A percentile compares a stretch with the other conserved stretches of the same genome.
These are phyloP conservation scores for Drosophila auraria DNA, from an alignment of 1,140 invertebrate genomes.

Conservation along the genomic window DNA sequence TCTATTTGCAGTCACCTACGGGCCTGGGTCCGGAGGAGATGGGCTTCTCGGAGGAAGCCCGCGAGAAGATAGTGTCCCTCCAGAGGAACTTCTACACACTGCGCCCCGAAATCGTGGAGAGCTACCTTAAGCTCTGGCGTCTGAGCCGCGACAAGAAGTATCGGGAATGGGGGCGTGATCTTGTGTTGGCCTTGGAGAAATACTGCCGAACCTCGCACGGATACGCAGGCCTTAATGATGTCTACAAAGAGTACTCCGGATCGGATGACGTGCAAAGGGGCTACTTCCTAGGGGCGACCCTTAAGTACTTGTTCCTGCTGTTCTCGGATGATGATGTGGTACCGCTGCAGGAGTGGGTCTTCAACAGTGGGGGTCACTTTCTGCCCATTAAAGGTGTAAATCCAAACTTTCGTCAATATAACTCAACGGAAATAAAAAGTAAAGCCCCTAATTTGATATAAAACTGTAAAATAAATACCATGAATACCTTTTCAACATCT, in stretches of 20 bases:
- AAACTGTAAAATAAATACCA: neutral
- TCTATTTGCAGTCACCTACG: conserved; percentile 93
- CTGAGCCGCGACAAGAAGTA: conserved; percentile 97
- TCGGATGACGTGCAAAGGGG: conserved; percentile 99
- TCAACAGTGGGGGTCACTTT: conserved; percentile 99
- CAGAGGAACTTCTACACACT: conserved; percentile 98
- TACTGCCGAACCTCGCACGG: conserved; percentile 95
- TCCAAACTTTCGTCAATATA: conserved; percentile 14
- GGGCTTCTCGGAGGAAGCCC: conserved; percentile 86
- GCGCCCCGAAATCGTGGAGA: conserved; percentile 97
- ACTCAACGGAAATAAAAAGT: neutral
- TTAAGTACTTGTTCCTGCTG: conserved; percentile 93
- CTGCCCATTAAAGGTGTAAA: conserved; percentile 94
- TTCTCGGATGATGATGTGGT: conserved; percentile 97
- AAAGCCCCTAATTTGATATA: neutral
- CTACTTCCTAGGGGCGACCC: conserved; percentile 98
- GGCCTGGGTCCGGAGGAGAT: conserved; percentile 97
- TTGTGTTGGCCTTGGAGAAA: conserved; percentile 95
- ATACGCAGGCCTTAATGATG: conserved; percentile 96
- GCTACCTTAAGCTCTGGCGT: conserved; percentile 98
- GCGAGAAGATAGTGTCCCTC: conserved; percentile 89
- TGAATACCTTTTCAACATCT: conserved; percentile 8
- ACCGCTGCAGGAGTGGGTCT: conserved; percentile 97
- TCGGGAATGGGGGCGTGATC: conserved; percentile 98
- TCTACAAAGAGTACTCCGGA: conserved; percentile 92